Evolutionary conservation across 2,888 invertebrate genomes (phyloP).

Genomic region (Caradrina kadenii): DNA sequence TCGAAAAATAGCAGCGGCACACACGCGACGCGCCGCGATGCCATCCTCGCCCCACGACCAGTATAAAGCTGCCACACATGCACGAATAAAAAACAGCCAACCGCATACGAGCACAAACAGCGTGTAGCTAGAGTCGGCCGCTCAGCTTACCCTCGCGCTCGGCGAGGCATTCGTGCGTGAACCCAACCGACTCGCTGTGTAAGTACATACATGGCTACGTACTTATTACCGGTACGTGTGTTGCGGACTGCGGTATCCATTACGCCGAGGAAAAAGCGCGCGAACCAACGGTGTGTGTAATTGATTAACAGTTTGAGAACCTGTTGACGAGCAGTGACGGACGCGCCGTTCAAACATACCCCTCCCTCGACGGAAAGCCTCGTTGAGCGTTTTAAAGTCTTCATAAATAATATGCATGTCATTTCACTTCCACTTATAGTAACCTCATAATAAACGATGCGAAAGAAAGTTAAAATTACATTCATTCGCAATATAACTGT

Average conservation of each 20-base stretch:
- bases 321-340: constrained; percentile 74
- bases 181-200: constrained; percentile 72
- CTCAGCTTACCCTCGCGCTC: constrained; percentile 78
- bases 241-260: constrained; percentile 82
- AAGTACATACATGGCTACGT: constrained; percentile 65
- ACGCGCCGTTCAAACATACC: constrained; percentile 59
- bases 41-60: constrained; percentile 67
- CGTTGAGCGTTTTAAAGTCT: constrained; percentile 75
- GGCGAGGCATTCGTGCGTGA: constrained; percentile 85
- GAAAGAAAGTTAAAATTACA: constrained; percentile 66
- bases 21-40: constrained; percentile 72
- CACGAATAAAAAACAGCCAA: constrained; percentile 74
- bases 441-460: constrained; percentile 62
- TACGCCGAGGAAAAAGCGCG: constrained; percentile 85
- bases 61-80: constrained; percentile 74
- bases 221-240: constrained; percentile 80
- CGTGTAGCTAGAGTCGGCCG: constrained; percentile 60
- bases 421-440: constrained; percentile 66
- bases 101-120: constrained; percentile 74
- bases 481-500: constrained; percentile 51
- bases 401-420: constrained; percentile 74
- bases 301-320: constrained; percentile 87
- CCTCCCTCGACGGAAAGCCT: constrained; percentile 61
- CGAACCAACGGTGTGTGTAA: constrained; percentile 85
- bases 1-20: constrained; percentile 82